Percentiles rank a stretch among this genome's conserved stretches.
These are phyloP conservation scores for Acestrorhynchus altus DNA, from an alignment of 2,797 vertebrate species.

Conservation along the genomic window DNA sequence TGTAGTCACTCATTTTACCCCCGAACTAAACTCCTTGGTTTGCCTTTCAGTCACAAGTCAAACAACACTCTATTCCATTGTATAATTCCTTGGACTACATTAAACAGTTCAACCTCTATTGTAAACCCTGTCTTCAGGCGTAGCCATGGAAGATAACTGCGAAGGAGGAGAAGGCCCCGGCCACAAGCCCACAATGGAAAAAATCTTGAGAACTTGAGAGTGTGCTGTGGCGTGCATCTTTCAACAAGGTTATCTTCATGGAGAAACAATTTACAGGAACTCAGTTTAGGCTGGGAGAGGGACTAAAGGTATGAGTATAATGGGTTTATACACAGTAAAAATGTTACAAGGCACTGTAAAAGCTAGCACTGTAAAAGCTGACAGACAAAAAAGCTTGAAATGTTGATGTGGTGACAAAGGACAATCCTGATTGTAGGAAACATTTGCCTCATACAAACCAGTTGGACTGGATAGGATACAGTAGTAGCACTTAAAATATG, in stretches of 20 bases:
- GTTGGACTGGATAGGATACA: neutral
- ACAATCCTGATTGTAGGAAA: neutral
- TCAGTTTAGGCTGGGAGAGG: conserved; percentile 24
- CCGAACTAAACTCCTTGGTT: conserved; percentile 35
- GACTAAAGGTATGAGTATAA: conserved; percentile 9
- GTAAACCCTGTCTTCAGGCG: conserved; percentile 52
- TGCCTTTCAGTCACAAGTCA: conserved; percentile 57
- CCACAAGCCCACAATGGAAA: conserved; percentile 39
- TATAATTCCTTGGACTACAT: conserved; percentile 50
- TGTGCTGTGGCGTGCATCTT: conserved; percentile 4
- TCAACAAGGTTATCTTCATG: conserved; percentile 32
- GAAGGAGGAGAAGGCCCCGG: conserved; percentile 25
- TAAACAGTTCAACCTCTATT: conserved; percentile 57
- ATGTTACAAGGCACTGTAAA: neutral
- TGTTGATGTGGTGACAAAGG: neutral
- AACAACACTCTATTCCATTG: conserved; percentile 55
- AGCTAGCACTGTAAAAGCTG: neutral
- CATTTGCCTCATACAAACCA: neutral
- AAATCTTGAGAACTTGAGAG: conserved; percentile 40
- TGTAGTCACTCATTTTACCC: conserved; percentile 42
- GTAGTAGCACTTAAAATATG: neutral
- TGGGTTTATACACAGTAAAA: conserved; percentile 13
- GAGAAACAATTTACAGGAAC: conserved; percentile 36
- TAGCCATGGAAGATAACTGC: conserved; percentile 47
- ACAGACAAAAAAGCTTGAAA: too few relatives aligned